Evolutionary conservation across 1,140 invertebrate genomes (phyloP).

Genomic region (Tetramorium alpestre): DNA sequence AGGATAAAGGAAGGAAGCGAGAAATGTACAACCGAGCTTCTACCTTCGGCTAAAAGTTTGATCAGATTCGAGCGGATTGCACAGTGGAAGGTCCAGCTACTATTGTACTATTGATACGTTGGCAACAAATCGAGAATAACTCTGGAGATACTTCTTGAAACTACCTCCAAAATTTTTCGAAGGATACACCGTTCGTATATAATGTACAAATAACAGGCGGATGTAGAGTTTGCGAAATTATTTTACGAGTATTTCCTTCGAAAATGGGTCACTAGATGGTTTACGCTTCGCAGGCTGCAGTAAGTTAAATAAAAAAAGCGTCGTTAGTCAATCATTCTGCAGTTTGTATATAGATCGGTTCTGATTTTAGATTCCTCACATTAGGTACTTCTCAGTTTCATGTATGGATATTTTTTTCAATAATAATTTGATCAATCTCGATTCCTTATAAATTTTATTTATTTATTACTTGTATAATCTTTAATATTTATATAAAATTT

Average conservation of each 20-base stretch:
- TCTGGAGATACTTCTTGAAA: conserved; percentile 1
- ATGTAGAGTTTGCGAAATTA: not conserved
- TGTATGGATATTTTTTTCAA: not conserved
- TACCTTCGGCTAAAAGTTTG: conserved; percentile 27
- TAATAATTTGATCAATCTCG: not conserved
- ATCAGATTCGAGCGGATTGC: conserved; percentile 36
- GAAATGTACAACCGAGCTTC: not conserved
- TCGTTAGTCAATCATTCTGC: not conserved
- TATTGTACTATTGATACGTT: conserved; percentile 11
- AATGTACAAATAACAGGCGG: not conserved
- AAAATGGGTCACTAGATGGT: not conserved
- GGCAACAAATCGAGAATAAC: conserved; percentile 14
- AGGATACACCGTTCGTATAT: not conserved
- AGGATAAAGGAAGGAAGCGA: conserved; percentile 22
- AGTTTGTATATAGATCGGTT: not conserved
- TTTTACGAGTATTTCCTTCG: not conserved
- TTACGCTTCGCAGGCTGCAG: not conserved
- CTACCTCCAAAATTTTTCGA: conserved; percentile 33
- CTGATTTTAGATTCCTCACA: not conserved
- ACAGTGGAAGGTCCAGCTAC: not conserved
- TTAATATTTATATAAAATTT: not conserved
- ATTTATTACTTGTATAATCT: not conserved
- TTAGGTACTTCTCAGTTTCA: not conserved
- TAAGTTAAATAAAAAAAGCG: not conserved
- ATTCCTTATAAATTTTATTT: not conserved